A percentile compares a stretch with the other conserved stretches of the same genome.
Conservation (phyloP, 2,113 vertebrate genomes). For the Lanius ludovicianus region DNA sequence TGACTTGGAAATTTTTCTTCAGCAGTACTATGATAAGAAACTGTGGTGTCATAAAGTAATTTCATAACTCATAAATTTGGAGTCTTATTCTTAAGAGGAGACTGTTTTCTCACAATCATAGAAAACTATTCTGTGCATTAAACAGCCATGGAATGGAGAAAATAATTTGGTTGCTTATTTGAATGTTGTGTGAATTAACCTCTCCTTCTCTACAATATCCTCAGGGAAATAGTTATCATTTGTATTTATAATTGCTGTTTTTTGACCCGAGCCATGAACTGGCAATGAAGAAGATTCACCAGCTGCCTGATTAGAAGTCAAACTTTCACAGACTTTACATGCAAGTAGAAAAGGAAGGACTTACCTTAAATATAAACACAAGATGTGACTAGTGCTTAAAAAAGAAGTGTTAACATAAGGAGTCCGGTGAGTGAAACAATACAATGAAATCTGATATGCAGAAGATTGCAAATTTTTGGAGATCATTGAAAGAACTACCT, state of each 20-base stretch:
- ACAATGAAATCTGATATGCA: not conserved
- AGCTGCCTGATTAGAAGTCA: not conserved
- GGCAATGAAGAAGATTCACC: not conserved
- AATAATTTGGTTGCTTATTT: not conserved
- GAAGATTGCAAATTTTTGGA: not conserved
- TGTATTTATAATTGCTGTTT: not conserved
- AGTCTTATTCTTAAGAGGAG: not conserved
- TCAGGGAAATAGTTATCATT: not conserved
- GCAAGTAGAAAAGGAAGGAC: not conserved
- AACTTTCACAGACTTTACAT: not conserved
- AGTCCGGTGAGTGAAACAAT: not conserved
- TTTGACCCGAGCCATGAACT: not conserved
- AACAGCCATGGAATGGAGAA: not conserved
- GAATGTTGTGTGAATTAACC: not conserved
- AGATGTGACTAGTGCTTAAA: not conserved
- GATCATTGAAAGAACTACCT: not conserved
- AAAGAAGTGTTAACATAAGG: not conserved
- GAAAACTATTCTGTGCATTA: not conserved
- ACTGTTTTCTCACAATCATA: not conserved
- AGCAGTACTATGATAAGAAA: not conserved
- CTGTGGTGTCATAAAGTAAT: not conserved
- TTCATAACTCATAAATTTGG: not conserved
- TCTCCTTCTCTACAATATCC: not conserved
- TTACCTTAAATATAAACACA: not conserved
- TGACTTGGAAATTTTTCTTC: not conserved